Evolutionary conservation across 2,888 invertebrate species (phyloP), one percentile per base, ranked within the genome.

Genomic region (Epinotia brunnichana): DNA sequence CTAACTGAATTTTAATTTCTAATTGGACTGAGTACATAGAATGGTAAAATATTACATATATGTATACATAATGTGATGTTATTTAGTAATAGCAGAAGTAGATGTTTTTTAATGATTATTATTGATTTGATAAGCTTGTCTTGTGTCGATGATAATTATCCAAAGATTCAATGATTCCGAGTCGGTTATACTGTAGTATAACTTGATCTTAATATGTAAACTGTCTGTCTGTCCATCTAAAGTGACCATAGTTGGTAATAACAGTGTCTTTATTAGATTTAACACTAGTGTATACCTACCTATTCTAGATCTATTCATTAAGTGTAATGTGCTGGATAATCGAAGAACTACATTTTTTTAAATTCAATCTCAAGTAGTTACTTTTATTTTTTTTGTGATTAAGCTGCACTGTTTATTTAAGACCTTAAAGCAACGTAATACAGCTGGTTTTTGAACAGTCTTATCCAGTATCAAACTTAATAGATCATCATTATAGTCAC

Each of bases 81-180:
- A 74, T 70, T 74, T 75, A 75, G 73, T 77, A 75, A 57, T 69
- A 63, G 60, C 57, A 39, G 57, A 29, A 68, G 35, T 21, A 59
- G 54, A 29, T 51, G 35, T 69, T 73, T 64, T 73, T 69, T 57
- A 63, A 62, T 62, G 29, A 73, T 73, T 59, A 21, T 69, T 63
- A 39, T 63, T 56, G 44, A 59, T 66, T 77, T 77, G 70, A 57
- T 73, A 69, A 74, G 74, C 66, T 64, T 73, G 69, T 75, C 64
- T 75, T 74, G 56, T 75, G 77, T 81, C 85, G 78, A 80, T 80
- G 81, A 84, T 79, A n/a, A 80, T 73, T 76, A 84, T 83, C 87
- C 87, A 87, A 87, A 87, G 86, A 87, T 82, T 63, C 59, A 59
- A 60, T 66, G 13, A 60, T 69, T 48, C 41, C 48, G 3, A n/a